Base-by-base conservation (phyloP, 2,888 invertebrate genomes). In the Andrena trimmerana region DNA sequence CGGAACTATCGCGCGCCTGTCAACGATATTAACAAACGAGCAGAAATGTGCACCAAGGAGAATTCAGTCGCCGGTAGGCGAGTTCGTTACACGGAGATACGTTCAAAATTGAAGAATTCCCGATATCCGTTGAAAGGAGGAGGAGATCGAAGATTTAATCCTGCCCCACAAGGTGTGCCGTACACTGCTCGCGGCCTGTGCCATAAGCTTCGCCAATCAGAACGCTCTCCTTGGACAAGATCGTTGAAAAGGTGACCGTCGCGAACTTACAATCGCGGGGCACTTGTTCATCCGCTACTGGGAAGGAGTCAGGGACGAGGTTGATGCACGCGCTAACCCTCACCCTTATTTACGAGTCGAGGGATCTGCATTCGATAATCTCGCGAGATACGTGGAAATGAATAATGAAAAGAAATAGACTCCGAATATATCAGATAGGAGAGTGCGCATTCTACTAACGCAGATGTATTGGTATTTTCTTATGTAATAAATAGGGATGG, bases 21-120 rank as follows among this genome's bases (percentile, higher is more conserved):
- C 70, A 74, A 73, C 27, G 36, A 50, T 73, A 77, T 66, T 57
- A 79, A 84, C 77, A 70, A 81, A 81, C 76, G 70, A 81, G 74
- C 69, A 70, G 50, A 71, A 73, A 20, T 48, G 2, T 54, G 48
- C 59, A 68, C 24, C 59, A 52, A 24, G 24, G 62, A 74, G 70
- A 78, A 52, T 83, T 71, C 70, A 66, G 52, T 20, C 20, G 57
- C 68, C 83, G 83, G 60, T 50, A 65, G 2, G 16, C 31, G 50
- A 75, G 83, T 83, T 82, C 83, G 82, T 83, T 82, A 73, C 78
- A 50, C 72, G 16, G 54, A 66, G 83, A 81, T 68, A 72, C 69
- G 72, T 83, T 82, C 67, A 73, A 83, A 83, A 82, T 33, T 66
- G 54, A 82, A 82, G 78, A 78, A 83, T 81, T 83, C 60, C 50